Conservation (phyloP, 2,113 vertebrate species). For the Bubalus kerabau region DNA sequence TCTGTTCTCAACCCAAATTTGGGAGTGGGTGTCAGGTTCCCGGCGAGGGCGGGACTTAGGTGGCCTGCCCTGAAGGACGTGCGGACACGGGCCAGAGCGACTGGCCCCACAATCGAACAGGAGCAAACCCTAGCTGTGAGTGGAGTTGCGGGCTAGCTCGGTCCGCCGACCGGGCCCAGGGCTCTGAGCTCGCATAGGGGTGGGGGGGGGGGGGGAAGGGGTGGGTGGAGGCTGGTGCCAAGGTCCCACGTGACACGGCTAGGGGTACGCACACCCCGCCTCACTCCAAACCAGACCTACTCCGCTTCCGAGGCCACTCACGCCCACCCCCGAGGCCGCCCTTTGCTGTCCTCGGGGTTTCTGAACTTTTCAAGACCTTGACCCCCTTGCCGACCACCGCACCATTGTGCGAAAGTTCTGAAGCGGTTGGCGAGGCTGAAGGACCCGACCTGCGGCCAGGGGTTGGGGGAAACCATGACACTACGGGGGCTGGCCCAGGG, state of each 20-base stretch:
- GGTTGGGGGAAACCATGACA: background rate
- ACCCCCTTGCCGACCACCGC: background rate
- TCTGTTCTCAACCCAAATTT: constrained; percentile 57
- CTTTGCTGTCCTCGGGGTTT: background rate
- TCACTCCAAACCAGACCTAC: background rate
- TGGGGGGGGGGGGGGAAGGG: no score
- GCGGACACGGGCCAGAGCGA: constrained; percentile 50
- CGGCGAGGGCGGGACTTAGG: background rate
- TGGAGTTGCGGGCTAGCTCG: background rate
- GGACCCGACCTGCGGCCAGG: background rate
- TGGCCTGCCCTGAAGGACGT: constrained; percentile 45
- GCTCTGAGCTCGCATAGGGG: background rate
- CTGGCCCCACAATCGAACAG: background rate
- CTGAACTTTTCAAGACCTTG: background rate
- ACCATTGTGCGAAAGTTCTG: background rate
- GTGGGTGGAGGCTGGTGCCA: fast-evolving
- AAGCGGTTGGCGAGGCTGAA: background rate
- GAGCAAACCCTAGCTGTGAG: constrained; percentile 45
- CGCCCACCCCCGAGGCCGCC: background rate
- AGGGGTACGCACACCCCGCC: background rate
- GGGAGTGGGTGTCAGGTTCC: constrained; percentile 64
- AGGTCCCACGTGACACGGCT: background rate
- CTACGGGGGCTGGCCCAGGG: background rate
- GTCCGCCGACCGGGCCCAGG: background rate
- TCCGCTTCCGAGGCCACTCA: background rate